These are phyloP conservation scores for Drosophila sulfurigaster DNA, from an alignment of 1,140 invertebrate genomes.

Conservation along the genomic window DNA sequence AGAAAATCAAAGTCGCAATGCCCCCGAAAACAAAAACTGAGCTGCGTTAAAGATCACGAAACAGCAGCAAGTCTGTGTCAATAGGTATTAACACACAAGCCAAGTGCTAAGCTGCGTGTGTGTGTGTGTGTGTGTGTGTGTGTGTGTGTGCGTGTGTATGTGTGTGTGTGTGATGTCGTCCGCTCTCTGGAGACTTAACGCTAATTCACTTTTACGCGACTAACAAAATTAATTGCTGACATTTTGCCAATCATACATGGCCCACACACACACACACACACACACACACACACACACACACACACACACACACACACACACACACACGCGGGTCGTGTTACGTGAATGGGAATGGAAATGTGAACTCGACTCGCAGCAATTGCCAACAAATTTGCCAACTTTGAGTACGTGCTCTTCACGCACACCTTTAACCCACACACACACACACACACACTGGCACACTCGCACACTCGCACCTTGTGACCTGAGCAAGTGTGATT, in stretches of 20 bases:
- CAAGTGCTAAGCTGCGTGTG: slow-evolving; percentile 22
- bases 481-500: slow-evolving; percentile 32
- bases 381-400: slow-evolving; percentile 39
- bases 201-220: slow-evolving; percentile 73
- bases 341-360: slow-evolving; percentile 29
- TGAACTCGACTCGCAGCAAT: slow-evolving; percentile 40
- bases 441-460: slow-evolving; percentile 9
- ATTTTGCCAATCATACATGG: slow-evolving; percentile 59
- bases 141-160: slow-evolving; percentile 14
- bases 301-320: slow-evolving; percentile 5
- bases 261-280: slow-evolving; percentile 21
- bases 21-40: slow-evolving; percentile 11
- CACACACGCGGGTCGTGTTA: slow-evolving; percentile 2
- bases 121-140: neutral
- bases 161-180: slow-evolving; percentile 34
- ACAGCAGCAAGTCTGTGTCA: slow-evolving; percentile 19
- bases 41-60: neutral
- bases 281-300: slow-evolving; percentile 22
- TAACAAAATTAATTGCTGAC: slow-evolving; percentile 77
- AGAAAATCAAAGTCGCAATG: slow-evolving; percentile 61
- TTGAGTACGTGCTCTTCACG: slow-evolving; percentile 36
- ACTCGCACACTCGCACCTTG: neutral
- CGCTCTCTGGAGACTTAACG: slow-evolving; percentile 51
- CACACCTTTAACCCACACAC: slow-evolving; percentile 13
- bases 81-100: slow-evolving; percentile 37